phyloP scores from a whole-genome alignment of 2,113 vertebrate species.

The Tyto alba region DNA sequence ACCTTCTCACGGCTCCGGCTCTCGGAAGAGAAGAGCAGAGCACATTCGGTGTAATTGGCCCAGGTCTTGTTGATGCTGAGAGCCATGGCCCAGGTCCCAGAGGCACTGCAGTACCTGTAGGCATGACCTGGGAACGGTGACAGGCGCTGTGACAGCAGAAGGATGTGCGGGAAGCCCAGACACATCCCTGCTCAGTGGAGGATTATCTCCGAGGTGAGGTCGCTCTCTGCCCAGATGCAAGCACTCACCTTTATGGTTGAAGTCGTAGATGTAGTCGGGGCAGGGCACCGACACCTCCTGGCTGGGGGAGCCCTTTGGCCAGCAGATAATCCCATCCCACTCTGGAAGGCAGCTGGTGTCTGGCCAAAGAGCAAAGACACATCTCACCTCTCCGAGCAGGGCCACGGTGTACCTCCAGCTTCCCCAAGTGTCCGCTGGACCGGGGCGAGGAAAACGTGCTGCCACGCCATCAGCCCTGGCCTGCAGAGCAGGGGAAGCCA shows the following conservation, averaged over 20 bases:
- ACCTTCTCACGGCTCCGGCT: conserved; percentile 79
- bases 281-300: conserved; percentile 79
- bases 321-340: conserved; percentile 92
- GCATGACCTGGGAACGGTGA: conserved; percentile 72
- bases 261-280: conserved; percentile 89
- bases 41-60: conserved; percentile 92
- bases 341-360: conserved; percentile 78
- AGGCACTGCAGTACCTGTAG: conserved; percentile 79
- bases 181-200: accelerated
- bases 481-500: not conserved
- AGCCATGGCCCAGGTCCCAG: conserved; percentile 82
- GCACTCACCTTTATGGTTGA: conserved; percentile 83
- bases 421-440: not conserved
- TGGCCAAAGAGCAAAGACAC: conserved; percentile 34
- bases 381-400: not conserved
- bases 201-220: not conserved
- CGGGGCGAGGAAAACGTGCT: accelerated
- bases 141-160: not conserved
- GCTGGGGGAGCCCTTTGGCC: conserved; percentile 76
- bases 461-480: not conserved
- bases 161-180: accelerated
- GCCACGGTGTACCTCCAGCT: accelerated
- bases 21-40: conserved; percentile 75
- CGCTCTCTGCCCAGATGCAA: accelerated
- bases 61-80: conserved; percentile 84